Base-by-base conservation (phyloP, 2,888 invertebrate species). In the Apoda limacodes region DNA sequence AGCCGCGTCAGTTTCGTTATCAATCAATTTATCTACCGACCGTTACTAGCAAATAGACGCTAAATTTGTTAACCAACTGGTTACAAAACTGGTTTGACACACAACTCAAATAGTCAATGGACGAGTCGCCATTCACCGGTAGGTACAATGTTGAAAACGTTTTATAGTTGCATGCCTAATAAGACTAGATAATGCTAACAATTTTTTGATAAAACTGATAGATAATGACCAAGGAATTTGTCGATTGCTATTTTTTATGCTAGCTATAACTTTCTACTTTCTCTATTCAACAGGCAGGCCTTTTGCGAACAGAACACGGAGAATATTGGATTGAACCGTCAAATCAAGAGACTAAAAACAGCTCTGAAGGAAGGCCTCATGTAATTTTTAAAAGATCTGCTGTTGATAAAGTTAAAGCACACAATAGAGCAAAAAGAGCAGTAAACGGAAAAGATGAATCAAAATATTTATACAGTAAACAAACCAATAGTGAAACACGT, bases 321-420 rank as follows among this genome's bases (percentile, higher is more conserved):
- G 88, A 87, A 60, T 89, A 85, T 64, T 89, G 85, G 72, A 85
- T 90, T 41, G 90, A 90, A 62, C 90, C 90, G 20, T 83, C 85
- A 17, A 83, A 85, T 50, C 80, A 84, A 60, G 65, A 78, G 40
- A 45, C 63, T 29, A 50, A 52, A 38, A 66, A 63, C 46, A 57
- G 41, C 35, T 63, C 52, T 23, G 53, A 60, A 39, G 64, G 62
- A 30, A 86, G 88, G 60, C 84, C 86, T 34, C 89, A 89, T 55
- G 81, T 89, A 25, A 80, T 89, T 34, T 89, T 85, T 51, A 87
- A 85, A 60, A 76, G 88, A 56, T 85, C 88, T 24, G 85, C 87
- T 9, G 83, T 87, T n/a, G 68, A 74, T 39, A 74, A 76, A 59
- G 57, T 70, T 21, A 48, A 64, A 44, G 70, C 75, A 22, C 64